Base-by-base conservation (phyloP, 2,113 vertebrate genomes). In the Lycocorax pyrrhopterus region DNA sequence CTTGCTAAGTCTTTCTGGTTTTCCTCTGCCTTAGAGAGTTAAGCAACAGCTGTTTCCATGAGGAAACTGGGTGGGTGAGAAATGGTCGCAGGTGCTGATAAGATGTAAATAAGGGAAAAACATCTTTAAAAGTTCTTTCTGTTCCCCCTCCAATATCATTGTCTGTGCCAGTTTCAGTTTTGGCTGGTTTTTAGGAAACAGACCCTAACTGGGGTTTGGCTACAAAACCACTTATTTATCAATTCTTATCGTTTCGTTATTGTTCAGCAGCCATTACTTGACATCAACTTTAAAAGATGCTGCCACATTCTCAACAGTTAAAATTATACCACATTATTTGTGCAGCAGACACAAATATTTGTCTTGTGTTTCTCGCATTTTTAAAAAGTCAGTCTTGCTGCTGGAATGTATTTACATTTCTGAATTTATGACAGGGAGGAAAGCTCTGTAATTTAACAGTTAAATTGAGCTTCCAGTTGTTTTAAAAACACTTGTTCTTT, bases 291-390 rank as follows among this genome's bases (percentile, higher is more conserved):
- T 74, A 62, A 77, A 84, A 92, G 43, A 39, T 33, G 53, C 11
- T 0, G 1, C 43, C 69, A 46, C 20, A n/a, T 69, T 86, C 39
- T 78, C 47, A 77, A 10, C 35, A 84, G 58, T 74, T 86, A 63
- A 81, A 84, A 51, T 35, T 19, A n/a, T n/a, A 52, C 13, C 55
- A 53, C 44, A 23, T 66, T 80, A 77, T 88, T 94, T 94, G 86
- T 84, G 63, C 63, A 89, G 51, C 16, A 51, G 59, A 51, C 68
- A 77, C 59, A 94, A 89, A 92, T 86, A 89, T 89, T 93, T 83
- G 37, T 23, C 43, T 77, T 81, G 30, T 81, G 52, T 89, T 95
- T 86, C 83, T 51, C 10, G 7, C 37, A 43, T 67, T 91, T 93
- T 90, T 47, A 5, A 85, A 87, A 94, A 90, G 59, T 43, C 52